Evolutionary conservation across 2,888 invertebrate species (phyloP).

Genomic region (Agriotes lineatus): DNA sequence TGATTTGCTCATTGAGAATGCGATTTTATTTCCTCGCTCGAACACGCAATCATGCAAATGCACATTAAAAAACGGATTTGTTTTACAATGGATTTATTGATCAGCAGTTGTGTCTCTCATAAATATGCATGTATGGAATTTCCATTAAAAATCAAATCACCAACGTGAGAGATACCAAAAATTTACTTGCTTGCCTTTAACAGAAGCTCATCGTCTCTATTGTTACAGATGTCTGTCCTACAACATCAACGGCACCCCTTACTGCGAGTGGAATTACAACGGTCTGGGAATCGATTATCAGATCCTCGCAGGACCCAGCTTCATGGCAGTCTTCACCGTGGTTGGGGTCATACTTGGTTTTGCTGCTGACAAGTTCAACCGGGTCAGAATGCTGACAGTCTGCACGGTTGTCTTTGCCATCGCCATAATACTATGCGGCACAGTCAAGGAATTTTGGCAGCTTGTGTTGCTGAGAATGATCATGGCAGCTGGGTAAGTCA

Average conservation of each 20-base stretch:
- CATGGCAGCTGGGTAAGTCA: constrained; percentile 83
- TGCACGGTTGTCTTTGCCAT: constrained; percentile 86
- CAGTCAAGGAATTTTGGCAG: constrained; percentile 91
- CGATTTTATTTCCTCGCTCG: no score
- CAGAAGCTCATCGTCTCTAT: no score
- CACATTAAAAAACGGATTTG: no score
- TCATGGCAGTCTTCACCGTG: constrained; percentile 91
- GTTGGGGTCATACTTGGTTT: constrained; percentile 88
- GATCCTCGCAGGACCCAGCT: constrained; percentile 91
- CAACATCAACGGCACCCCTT: constrained; percentile 77
- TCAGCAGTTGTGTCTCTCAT: no score
- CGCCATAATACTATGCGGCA: constrained; percentile 88
- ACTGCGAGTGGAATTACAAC: constrained; percentile 94
- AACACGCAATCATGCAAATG: no score
- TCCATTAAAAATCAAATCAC: no score
- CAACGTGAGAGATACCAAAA: no score
- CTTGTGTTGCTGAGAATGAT: constrained; percentile 87
- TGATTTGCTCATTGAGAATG: no score
- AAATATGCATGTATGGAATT: no score
- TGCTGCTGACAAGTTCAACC: constrained; percentile 83
- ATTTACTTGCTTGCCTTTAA: no score
- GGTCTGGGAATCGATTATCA: constrained; percentile 94
- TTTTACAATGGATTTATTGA: no score
- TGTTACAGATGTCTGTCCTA: constrained; percentile 73
- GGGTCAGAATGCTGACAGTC: constrained; percentile 80